phyloP scores from a whole-genome alignment of 1,140 invertebrate species.

The Drosophila bipectinata region DNA sequence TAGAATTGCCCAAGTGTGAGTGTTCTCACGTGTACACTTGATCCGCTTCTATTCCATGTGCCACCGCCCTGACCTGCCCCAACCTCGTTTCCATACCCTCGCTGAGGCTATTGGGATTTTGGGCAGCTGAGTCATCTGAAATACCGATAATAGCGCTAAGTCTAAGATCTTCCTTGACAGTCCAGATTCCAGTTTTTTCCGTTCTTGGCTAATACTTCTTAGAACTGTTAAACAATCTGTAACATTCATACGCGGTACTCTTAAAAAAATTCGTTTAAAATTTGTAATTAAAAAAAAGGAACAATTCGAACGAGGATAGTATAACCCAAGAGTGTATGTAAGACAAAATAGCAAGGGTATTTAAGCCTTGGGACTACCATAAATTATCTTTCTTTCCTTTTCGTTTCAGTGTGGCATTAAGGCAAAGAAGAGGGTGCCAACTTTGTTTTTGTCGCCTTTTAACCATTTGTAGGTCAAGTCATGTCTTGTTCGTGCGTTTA shows the following conservation, averaged over 20 bases:
- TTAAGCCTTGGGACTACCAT: not conserved
- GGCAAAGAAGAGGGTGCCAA: constrained; percentile 9
- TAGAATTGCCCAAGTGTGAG: constrained; percentile 20
- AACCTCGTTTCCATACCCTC: not conserved
- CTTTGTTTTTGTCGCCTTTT: constrained; percentile 16
- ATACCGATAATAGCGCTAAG: too few relatives aligned
- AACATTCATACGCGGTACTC: too few relatives aligned
- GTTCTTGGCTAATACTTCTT: too few relatives aligned
- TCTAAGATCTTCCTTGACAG: too few relatives aligned
- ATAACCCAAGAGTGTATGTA: too few relatives aligned
- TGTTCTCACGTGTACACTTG: constrained; percentile 55
- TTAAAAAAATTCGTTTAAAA: not conserved
- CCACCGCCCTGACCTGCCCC: constrained; percentile 12
- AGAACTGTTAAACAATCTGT: too few relatives aligned
- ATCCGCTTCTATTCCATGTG: constrained; percentile 60
- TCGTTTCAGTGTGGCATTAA: not conserved
- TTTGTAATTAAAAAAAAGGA: too few relatives aligned
- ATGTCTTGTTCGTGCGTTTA: constrained; percentile 45
- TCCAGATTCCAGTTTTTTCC: too few relatives aligned
- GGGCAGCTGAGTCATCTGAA: too few relatives aligned
- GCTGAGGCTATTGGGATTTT: not conserved
- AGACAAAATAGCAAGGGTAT: not conserved
- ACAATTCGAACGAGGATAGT: too few relatives aligned
- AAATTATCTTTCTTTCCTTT: not conserved
- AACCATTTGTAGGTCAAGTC: constrained; percentile 67